phyloP scores from a whole-genome alignment of 1,140 invertebrate genomes.

The Eupristina koningsbergeri region DNA sequence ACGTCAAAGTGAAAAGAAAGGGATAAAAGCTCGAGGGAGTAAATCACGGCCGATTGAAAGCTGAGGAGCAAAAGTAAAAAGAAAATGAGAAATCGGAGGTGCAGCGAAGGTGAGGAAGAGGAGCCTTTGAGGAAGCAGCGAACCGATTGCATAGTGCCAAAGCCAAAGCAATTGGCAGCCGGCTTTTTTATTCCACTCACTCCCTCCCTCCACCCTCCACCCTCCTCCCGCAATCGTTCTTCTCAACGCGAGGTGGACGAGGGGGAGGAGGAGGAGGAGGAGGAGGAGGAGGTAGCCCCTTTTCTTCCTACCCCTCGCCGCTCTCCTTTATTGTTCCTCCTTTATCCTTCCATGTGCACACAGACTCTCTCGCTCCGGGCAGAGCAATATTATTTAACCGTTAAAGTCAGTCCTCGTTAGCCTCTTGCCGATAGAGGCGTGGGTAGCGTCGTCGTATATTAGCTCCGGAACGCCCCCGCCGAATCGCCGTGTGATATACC shows the following conservation, averaged over 20 bases:
- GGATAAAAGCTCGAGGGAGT: not conserved
- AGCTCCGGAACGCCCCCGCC: conserved; percentile 62
- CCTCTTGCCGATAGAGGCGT: conserved; percentile 64
- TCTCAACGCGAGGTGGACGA: not conserved
- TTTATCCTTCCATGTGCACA: too few relatives aligned
- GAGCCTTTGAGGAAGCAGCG: not conserved
- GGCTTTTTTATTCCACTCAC: not conserved
- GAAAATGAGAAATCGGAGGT: not conserved
- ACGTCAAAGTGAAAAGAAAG: not conserved
- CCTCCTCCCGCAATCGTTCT: not conserved
- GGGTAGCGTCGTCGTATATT: conserved; percentile 67
- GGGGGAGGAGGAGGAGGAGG: not conserved
- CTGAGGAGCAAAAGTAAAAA: not conserved
- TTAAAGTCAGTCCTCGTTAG: conserved; percentile 68
- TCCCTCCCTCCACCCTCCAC: too few relatives aligned
- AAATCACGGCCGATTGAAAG: conserved; percentile 20
- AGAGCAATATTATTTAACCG: conserved; percentile 67
- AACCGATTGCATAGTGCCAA: not conserved
- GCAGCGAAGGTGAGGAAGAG: too few relatives aligned
- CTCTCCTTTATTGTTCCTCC: too few relatives aligned
- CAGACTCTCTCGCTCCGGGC: conserved; percentile 10
- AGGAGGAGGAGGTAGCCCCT: not conserved
- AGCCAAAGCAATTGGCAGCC: conserved; percentile 34
- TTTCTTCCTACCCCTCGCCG: not conserved
- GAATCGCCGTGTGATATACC: conserved; percentile 45